phyloP scores from a whole-genome alignment of 2,888 invertebrate genomes.

The Alcis repandata region DNA sequence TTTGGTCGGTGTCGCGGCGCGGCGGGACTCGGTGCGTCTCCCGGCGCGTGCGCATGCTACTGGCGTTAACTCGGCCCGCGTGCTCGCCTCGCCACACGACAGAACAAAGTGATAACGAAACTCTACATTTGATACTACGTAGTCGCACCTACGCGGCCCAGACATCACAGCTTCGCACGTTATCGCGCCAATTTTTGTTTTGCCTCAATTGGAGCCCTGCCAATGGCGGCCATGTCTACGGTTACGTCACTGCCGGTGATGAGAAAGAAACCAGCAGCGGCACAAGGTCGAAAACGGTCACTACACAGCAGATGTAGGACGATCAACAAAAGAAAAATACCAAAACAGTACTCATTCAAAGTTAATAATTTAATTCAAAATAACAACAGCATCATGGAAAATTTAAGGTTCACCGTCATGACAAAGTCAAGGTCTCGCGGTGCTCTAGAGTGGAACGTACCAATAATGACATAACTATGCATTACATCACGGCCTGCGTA shows the following conservation, averaged over 20 bases:
- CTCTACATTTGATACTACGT: slow-evolving; percentile 72
- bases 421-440: slow-evolving; percentile 53
- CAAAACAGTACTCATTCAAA: not conserved
- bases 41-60: slow-evolving; percentile 68
- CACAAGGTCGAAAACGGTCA: slow-evolving; percentile 65
- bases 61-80: slow-evolving; percentile 67
- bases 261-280: slow-evolving; percentile 62
- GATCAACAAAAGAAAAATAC: slow-evolving; percentile 1
- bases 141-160: slow-evolving; percentile 56
- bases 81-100: slow-evolving; percentile 67
- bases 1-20: slow-evolving; percentile 60
- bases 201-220: slow-evolving; percentile 68
- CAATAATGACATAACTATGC: slow-evolving; percentile 45
- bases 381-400: slow-evolving; percentile 21
- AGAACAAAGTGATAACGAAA: slow-evolving; percentile 82
- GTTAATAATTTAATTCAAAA: not conserved
- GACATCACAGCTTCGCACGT: slow-evolving; percentile 60
- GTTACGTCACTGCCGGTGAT: slow-evolving; percentile 62
- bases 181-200: slow-evolving; percentile 66
- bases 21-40: slow-evolving; percentile 70
- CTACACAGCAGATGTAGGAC: slow-evolving; percentile 45
- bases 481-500: slow-evolving; percentile 39
- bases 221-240: slow-evolving; percentile 61
- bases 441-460: slow-evolving; percentile 47
- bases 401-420: slow-evolving; percentile 40